Base-by-base conservation (phyloP, 2,888 invertebrate species). In the Agriotes lineatus region DNA sequence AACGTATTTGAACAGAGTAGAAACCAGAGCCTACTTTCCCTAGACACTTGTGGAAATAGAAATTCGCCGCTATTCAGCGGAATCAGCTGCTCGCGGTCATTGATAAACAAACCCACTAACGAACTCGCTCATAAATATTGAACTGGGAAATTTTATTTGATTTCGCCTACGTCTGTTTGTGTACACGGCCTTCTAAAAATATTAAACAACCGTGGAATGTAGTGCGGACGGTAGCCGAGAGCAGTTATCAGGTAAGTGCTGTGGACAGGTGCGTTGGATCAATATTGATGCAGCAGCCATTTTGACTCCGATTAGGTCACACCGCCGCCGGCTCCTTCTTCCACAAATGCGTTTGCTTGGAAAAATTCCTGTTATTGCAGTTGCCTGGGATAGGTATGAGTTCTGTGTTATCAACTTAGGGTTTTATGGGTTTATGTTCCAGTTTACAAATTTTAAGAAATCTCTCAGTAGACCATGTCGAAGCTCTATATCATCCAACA, bases 251-350 rank as follows among this genome's bases (percentile, higher is more conserved):
- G 68, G 66, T 70, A 64, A 60, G 50, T 71, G 69, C 71, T 66
- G 67, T 66, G 72, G 69, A 72, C 68, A 79, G 78, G 78, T 78
- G 77, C 72, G 76, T 69, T 77, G 72, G 76, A 77, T 77, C 78
- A 79, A 79, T 79, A 79, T 79, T 79, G 74, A 76, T 77, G 75
- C 74, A 78, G 76, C 76, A 70, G 74, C 71, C 73, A 69, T 67
- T 70, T 70, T 69, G 58, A 39, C 64, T 25, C 25, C 25, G 25
- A 68, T 71, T 71, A 68, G 72, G 69, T 72, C 69, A 67, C 62
- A 66, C 50, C 35, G 42, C 44, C 16, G 52, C 48, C 22, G 61
- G 30, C 30, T 52, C 37, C 14, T 59, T 25, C 25, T 50, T 44
- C 50, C 48, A 56, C 44, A 16, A 42, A 42, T 42, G 16, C 42